Conservation (phyloP, 2,113 vertebrate species). For the Pterocles orientalis region DNA sequence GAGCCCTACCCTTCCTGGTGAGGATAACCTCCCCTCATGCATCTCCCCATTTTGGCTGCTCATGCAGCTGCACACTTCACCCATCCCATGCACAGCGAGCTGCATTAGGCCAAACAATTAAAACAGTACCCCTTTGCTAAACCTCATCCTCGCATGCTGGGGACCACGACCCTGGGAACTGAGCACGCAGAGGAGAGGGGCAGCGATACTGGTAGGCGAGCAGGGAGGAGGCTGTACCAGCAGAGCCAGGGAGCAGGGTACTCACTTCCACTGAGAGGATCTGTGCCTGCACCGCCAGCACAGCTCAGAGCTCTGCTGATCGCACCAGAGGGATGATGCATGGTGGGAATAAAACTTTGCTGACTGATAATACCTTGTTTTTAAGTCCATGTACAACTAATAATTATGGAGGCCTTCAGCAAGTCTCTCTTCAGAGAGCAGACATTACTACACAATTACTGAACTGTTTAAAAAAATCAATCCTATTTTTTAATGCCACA, state of each 20-base stretch:
- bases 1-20: neutral
- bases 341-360: neutral
- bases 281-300: accelerated
- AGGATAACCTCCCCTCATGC: accelerated
- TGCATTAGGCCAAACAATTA: neutral
- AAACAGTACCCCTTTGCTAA: neutral
- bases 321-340: neutral
- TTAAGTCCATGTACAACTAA: neutral
- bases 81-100: accelerated
- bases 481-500: neutral
- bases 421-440: neutral
- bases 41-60: neutral
- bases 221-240: neutral
- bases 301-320: neutral
- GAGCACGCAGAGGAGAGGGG: neutral
- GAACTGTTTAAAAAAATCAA: neutral
- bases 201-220: accelerated
- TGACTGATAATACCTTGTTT: neutral
- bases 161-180: neutral
- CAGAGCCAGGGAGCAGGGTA: neutral
- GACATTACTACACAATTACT: neutral
- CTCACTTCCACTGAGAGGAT: neutral
- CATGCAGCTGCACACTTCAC: neutral
- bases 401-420: neutral
- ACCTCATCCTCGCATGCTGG: neutral